These are phyloP conservation scores for Anagrus nilaparvatae DNA, from an alignment of 1,140 invertebrate species.

Conservation along the genomic window DNA sequence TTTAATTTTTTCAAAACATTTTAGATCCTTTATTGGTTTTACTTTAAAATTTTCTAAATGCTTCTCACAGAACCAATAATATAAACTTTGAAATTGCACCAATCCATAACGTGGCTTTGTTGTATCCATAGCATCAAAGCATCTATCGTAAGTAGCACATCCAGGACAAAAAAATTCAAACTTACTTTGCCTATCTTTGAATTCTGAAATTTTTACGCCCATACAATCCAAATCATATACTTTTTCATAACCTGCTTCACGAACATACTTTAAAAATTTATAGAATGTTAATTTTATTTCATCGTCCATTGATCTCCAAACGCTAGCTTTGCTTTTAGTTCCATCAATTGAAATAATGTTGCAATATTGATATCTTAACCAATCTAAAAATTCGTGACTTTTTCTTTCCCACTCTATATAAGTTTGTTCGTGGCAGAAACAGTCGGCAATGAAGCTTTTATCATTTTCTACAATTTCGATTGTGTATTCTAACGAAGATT, in stretches of 20 bases:
- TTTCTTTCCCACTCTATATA: constrained; percentile 36
- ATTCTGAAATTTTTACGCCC: constrained; percentile 43
- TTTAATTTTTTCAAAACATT: constrained; percentile 21
- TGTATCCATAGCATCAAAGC: constrained; percentile 30
- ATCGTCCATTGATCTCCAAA: constrained; percentile 34
- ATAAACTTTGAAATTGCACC: constrained; percentile 40
- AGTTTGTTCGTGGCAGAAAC: constrained; percentile 33
- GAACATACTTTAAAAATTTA: constrained; percentile 18
- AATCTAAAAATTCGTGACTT: constrained; percentile 31
- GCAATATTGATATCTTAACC: constrained; percentile 43
- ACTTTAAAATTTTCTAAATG: constrained; percentile 39
- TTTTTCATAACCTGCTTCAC: constrained; percentile 26
- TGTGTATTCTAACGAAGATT: constrained; percentile 27
- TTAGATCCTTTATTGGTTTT: constrained; percentile 33
- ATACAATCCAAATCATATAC: constrained; percentile 32
- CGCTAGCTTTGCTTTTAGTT: constrained; percentile 40
- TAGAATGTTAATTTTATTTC: constrained; percentile 22
- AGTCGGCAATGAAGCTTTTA: constrained; percentile 28
- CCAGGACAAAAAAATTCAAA: constrained; percentile 46
- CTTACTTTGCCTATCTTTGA: constrained; percentile 37
- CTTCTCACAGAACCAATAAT: constrained; percentile 47
- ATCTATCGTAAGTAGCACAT: constrained; percentile 39
- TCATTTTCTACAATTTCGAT: constrained; percentile 32
- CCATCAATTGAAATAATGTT: constrained; percentile 38
- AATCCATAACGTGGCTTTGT: constrained; percentile 43